phyloP scores from a whole-genome alignment of 2,113 vertebrate species.

The Podiceps cristatus region DNA sequence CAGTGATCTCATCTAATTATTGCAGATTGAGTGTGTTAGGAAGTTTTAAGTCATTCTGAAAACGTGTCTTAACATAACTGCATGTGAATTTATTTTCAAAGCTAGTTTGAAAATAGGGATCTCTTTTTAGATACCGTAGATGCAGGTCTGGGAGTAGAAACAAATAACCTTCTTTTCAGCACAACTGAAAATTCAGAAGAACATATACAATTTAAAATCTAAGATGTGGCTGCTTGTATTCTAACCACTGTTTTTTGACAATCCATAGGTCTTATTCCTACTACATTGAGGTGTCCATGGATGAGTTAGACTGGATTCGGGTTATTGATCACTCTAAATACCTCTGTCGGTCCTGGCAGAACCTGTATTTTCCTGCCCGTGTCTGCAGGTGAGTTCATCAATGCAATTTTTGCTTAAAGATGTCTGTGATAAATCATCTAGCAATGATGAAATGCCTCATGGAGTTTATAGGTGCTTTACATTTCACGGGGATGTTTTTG shows the following conservation, averaged over 20 bases:
- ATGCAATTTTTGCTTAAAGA: neutral
- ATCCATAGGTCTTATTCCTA: conserved; percentile 93
- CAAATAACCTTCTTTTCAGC: neutral
- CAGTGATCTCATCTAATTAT: neutral
- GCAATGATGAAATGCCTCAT: neutral
- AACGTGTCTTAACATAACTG: neutral
- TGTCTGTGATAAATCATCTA: neutral
- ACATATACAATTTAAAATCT: neutral
- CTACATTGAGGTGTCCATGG: conserved; percentile 98
- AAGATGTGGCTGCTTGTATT: neutral
- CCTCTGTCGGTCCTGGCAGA: conserved; percentile 97
- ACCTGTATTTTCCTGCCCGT: conserved; percentile 91
- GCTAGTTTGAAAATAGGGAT: neutral
- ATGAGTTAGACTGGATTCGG: conserved; percentile 97
- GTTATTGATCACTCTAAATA: conserved; percentile 94
- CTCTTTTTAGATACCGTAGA: neutral
- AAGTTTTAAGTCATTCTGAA: conserved; percentile 19
- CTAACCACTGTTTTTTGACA: neutral
- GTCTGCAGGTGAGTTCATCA: conserved; percentile 90
- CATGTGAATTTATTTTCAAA: conserved; percentile 24
- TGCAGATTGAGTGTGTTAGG: neutral
- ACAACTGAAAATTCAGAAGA: neutral
- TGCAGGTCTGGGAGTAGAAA: neutral
- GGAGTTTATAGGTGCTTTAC: neutral
- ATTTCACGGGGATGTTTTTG: neutral